Base-by-base conservation (phyloP, 2,888 invertebrate genomes). In the Acleris sparsana region DNA sequence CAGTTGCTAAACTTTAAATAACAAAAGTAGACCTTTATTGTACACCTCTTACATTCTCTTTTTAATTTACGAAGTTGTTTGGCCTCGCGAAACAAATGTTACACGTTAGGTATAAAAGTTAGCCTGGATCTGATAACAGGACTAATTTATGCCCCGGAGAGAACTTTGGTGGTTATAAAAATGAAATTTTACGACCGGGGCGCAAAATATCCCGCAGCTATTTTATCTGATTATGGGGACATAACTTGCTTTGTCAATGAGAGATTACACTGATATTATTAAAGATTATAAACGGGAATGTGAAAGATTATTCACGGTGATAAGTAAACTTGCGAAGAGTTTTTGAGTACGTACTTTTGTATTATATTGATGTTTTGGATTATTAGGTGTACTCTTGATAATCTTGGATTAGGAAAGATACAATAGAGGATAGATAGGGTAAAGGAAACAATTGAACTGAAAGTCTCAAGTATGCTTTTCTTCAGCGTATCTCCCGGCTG, bases 41-140 rank as follows among this genome's bases (percentile, higher is more conserved):
- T 44, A 18, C 13, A 52, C 13, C 39, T 51, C 3, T 17, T 51
- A 63, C 51, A 52, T 44, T 29, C 18, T 56, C 9, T 57, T 63
- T 63, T 57, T 56, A 63, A 63, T 57, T 57, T 63, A 44, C 57
- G 20, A 22, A 18, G 18, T 46, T 25, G 25, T 57, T 25, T 25
- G 25, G 49, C 29, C 44, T 52, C 52, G 57, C 52, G 44, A 57
- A 57, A 56, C 55, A 55, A 62, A 51, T 18, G 29, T 57, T 51
- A 56, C 51, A 56, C 51, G 51, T 29, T 52, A 57, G 51, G 57
- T 57, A 63, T 57, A 57, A 57, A 63, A 63, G 62, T 57, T 57
- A n/a, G 52, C 46, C 63, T 46, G 46, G 52, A 63, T 63, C 63
- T 63, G 63, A 63, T 63, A 63, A 58, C 46, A 46, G 22, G 57